Conservation (phyloP, 2,113 vertebrate genomes). For the Oceanodroma tethys region DNA sequence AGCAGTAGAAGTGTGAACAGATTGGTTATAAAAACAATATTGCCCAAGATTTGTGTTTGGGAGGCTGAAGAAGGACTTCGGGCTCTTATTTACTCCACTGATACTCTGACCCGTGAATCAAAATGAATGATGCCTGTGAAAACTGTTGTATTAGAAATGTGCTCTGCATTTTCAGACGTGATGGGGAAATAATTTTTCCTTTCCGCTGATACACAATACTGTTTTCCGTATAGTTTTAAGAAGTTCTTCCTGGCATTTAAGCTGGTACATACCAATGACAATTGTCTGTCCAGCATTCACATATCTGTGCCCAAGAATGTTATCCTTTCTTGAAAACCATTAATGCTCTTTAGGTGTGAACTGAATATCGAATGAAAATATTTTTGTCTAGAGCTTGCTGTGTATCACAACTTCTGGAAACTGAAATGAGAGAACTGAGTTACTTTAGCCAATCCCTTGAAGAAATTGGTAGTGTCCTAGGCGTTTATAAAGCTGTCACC, state of each 20-base stretch:
- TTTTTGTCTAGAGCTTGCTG: not conserved
- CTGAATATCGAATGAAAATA: not conserved
- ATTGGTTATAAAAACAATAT: constrained; percentile 17
- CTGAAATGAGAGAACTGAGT: not conserved
- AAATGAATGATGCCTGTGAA: not conserved
- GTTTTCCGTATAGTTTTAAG: not conserved
- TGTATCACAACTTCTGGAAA: not conserved
- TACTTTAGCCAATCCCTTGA: not conserved
- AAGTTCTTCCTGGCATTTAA: not conserved
- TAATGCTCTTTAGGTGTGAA: not conserved
- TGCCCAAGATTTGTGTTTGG: not conserved
- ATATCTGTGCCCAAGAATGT: not conserved
- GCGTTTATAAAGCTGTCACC: not conserved
- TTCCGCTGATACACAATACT: not conserved
- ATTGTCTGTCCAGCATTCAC: not conserved
- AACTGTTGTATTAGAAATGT: not conserved
- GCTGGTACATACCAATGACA: not conserved
- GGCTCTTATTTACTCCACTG: not conserved
- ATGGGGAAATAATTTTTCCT: not conserved
- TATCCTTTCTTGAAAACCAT: not conserved
- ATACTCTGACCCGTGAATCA: not conserved
- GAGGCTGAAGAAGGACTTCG: not conserved
- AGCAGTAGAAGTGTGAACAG: not conserved
- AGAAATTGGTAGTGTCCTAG: not conserved
- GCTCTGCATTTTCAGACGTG: not conserved